These are phyloP conservation scores for Stegodyphus dumicola DNA, from an alignment of 1,140 invertebrate species.

Conservation along the genomic window DNA sequence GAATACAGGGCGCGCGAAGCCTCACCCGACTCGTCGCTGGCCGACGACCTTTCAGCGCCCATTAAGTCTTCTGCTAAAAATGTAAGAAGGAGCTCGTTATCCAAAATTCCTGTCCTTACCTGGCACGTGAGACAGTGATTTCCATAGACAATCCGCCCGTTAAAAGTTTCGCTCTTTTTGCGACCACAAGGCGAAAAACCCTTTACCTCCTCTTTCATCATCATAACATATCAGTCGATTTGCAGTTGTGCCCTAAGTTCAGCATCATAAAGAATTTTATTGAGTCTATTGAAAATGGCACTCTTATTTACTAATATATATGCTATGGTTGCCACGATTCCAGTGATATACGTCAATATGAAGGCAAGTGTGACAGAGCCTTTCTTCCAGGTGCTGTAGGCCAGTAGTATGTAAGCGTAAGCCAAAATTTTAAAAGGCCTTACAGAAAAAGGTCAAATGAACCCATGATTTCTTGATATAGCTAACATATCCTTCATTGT, in stretches of 20 bases:
- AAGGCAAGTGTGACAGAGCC: no score
- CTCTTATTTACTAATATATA: background rate
- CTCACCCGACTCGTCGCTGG: slow-evolving; percentile 25
- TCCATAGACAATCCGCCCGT: background rate
- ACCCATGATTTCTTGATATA: no score
- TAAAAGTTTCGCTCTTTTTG: slow-evolving; percentile 20
- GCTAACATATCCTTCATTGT: no score
- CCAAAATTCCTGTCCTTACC: slow-evolving; percentile 39
- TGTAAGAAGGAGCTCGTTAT: slow-evolving; percentile 34
- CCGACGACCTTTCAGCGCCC: slow-evolving; percentile 26
- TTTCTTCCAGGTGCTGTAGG: no score
- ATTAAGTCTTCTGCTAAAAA: slow-evolving; percentile 21
- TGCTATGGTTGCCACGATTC: background rate
- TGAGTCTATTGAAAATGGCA: background rate
- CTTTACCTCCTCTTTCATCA: background rate
- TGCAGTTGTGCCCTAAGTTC: background rate
- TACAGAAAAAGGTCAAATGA: no score
- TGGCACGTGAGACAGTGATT: slow-evolving; percentile 32
- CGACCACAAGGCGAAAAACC: background rate
- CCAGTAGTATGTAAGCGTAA: no score
- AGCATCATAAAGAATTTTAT: background rate
- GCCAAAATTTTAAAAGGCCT: no score
- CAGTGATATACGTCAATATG: no score
- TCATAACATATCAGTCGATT: background rate
- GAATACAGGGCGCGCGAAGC: slow-evolving; percentile 39